phyloP scores from a whole-genome alignment of 2,797 vertebrate genomes.

The Coregonus ussuriensis region DNA sequence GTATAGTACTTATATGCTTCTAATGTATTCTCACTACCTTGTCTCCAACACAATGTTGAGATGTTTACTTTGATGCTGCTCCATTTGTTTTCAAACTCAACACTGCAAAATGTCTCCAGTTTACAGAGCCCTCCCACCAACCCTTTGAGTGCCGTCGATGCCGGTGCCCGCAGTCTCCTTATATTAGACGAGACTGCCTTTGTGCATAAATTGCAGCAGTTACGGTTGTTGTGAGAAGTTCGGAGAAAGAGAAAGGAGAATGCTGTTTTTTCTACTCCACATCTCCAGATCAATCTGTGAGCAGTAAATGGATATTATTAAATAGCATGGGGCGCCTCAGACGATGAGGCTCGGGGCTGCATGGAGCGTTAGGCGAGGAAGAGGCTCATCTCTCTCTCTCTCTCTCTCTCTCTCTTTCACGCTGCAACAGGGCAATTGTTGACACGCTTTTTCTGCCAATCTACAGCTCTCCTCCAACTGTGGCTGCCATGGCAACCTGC shows the following conservation, averaged over 20 bases:
- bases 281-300: constrained; percentile 88
- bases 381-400: constrained; percentile 74
- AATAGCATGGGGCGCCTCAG: constrained; percentile 87
- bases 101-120: constrained; percentile 5
- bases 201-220: constrained; percentile 81
- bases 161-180: constrained; percentile 17
- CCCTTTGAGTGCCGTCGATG: not conserved
- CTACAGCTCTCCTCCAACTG: constrained; percentile 88
- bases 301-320: constrained; percentile 96
- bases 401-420: constrained; percentile 68
- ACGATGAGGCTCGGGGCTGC: constrained; percentile 83
- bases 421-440: constrained; percentile 93
- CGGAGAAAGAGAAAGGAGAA: constrained; percentile 76
- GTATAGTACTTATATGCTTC: not conserved
- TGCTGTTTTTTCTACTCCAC: constrained; percentile 74
- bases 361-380: constrained; percentile 82
- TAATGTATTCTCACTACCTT: not conserved
- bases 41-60: not conserved
- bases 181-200: constrained; percentile 59
- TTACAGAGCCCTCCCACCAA: constrained; percentile 1
- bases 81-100: constrained; percentile 15
- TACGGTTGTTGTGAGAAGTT: constrained; percentile 84
- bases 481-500: constrained; percentile 92
- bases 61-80: constrained; percentile 6
- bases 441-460: constrained; percentile 93